phyloP scores from a whole-genome alignment of 2,797 vertebrate genomes.

The Hippopotamyrus pictus region DNA sequence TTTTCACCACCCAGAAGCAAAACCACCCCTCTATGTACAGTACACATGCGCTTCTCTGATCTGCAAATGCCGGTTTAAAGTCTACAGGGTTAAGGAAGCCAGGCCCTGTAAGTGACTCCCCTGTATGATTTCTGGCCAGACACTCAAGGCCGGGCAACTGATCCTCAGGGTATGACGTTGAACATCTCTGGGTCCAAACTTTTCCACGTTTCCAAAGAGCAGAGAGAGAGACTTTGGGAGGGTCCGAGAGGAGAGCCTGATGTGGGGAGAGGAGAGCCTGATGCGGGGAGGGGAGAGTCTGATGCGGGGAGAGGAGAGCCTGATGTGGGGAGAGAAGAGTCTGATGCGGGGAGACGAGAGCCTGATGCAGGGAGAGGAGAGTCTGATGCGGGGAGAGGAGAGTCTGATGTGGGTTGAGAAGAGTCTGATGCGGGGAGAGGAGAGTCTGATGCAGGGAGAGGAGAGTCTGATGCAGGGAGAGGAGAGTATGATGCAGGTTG shows the following conservation, averaged over 20 bases:
- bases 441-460: conserved; percentile 42
- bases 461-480: too few species aligned
- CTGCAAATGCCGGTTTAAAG: neutral
- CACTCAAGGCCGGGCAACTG: neutral
- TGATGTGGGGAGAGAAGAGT: too few species aligned
- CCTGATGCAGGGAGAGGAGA: too few species aligned
- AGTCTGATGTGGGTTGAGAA: too few species aligned
- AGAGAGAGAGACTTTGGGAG: neutral
- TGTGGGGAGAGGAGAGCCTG: too few species aligned
- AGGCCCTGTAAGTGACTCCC: neutral
- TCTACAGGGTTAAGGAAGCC: neutral
- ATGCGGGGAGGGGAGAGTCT: too few species aligned
- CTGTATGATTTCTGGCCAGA: neutral
- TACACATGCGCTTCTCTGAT: neutral
- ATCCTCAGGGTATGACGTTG: neutral
- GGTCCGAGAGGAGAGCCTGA: neutral
- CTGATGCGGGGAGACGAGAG: too few species aligned
- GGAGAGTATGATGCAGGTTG: too few species aligned
- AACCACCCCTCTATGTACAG: neutral
- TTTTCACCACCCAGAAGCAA: neutral
- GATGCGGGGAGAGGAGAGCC: too few species aligned
- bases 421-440: conserved; percentile 42
- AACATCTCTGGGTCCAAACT: neutral
- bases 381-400: too few species aligned
- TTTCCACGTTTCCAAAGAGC: too few species aligned